Evolutionary conservation across 2,113 vertebrate species (phyloP).

Genomic region (Notarius quadriscutis): DNA sequence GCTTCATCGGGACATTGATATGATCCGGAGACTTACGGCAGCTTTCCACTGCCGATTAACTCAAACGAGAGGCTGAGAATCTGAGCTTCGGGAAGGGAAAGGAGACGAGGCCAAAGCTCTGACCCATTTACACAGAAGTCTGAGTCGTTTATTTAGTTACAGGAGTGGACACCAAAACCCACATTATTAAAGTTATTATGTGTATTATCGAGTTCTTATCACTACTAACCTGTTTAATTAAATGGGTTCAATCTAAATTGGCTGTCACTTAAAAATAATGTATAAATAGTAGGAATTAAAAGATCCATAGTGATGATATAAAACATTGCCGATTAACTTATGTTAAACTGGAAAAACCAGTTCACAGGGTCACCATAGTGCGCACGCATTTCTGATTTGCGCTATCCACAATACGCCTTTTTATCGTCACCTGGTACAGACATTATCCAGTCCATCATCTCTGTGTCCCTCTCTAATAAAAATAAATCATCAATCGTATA

Average conservation of each 20-base stretch:
- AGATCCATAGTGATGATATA: background rate
- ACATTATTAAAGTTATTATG: background rate
- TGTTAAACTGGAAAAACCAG: too few species aligned
- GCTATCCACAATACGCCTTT: background rate
- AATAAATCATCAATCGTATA: too few species aligned
- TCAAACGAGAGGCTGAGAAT: constrained; percentile 24
- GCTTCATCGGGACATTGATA: constrained; percentile 30
- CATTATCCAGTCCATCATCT: background rate
- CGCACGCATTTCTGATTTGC: background rate
- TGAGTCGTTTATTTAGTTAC: background rate
- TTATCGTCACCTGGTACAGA: background rate
- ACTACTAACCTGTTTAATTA: background rate
- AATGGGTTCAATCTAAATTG: background rate
- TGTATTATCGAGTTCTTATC: background rate
- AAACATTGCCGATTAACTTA: background rate
- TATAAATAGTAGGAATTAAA: background rate
- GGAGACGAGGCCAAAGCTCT: background rate
- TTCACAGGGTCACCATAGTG: background rate
- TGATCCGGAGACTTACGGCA: constrained; percentile 25
- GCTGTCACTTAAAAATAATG: background rate
- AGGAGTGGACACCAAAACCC: background rate
- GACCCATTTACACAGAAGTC: background rate
- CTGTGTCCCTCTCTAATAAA: background rate
- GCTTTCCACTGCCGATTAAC: constrained; percentile 36
- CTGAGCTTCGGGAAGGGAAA: constrained; percentile 3